Evolutionary conservation across 1,140 invertebrate species (phyloP), one percentile per base, ranked within the genome.

Genomic region (Nasonia longicornis): DNA sequence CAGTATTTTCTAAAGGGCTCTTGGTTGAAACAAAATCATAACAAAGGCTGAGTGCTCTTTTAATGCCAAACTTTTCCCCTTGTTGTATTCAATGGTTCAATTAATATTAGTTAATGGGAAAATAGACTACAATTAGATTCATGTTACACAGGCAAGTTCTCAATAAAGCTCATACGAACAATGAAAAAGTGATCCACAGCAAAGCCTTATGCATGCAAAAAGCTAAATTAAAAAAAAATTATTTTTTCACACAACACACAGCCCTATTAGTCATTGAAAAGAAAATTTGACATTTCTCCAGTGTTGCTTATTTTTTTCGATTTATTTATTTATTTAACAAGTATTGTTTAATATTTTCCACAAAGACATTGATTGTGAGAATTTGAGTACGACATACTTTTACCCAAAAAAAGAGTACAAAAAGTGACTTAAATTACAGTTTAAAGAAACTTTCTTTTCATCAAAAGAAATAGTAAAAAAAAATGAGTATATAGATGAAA

Each of bases 21-120:
- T 42, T 29, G n/a, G 45, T 69, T 64, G 1, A 38, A 75, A 52
- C 20, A 74, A 48, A 74, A 73, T 73, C 67, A 52, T 48, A 67
- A 3, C 29, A 81, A 76, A 26, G 20, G 58, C 48, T 6, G 64
- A 22, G 16, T 82, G 73, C 26, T 73, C 75, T 52, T 82, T 82
- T 77, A 66, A 78, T 45, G 52, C 22, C 69, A 78, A 73, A 74
- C 16, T 84, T 80, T 77, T 76, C 66, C 45, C 80, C 31, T 66
- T 73, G 45, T 75, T 75, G 31, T 64, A 66, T 77, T 85, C 63
- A 83, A 74, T 85, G 29, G 83, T 79, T 67, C 77, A 80, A 73
- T 72, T 80, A 63, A 12, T 76, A 80, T 31, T 26, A 80, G 63
- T 84, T 80, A 71, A 80, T 38, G 29, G 20, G 48, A 82, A 79